Base-by-base conservation (phyloP, 2,113 vertebrate species). In the Cheirogaleus medius region DNA sequence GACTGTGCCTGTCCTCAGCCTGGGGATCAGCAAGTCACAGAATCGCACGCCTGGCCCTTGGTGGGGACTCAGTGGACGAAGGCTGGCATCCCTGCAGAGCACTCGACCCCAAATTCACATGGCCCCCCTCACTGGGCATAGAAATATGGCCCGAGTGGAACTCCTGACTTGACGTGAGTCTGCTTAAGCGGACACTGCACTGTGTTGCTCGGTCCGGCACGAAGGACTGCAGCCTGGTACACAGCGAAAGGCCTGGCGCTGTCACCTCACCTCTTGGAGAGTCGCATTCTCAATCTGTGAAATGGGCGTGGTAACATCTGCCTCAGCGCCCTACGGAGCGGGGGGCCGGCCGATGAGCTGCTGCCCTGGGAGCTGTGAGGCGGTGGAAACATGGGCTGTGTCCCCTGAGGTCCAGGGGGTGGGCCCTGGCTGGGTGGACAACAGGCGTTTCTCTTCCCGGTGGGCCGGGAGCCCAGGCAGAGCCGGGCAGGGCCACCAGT, bases 201-300 rank as follows among this genome's bases (percentile, higher is more conserved):
- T 0, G 0, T 8, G 12, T 18, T 18, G 13, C 37, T 60, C 29
- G 29, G 63, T 58, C 52, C 21, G 0, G 10, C 1, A 8, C 29
- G 25, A 49, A 71, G 58, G 54, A 14, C 44, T 2, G 13, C 25
- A 4, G 29, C 6, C 0, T 18, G 0, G 8, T 0, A 3, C 21
- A 4, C 2, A 2, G 1, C 0, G 17, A 52, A 12, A 83, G 44
- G 64, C 4, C 8, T 34, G 87, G 32, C 3, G 39, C 71, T 18
- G 64, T 60, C 47, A 11, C 4, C 1, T 6, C 37, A 47, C 8
- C 47, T 18, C 32, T 23, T 0, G 0, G 42, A 49, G 27, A n/a
- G 66, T 82, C 2, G 4, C 11, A 3, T n/a, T 66, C 27, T 7
- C 12, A 23, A 18, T 23, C 13, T 42, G 13, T 58, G 29, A 54